phyloP scores from a whole-genome alignment of 2,797 vertebrate species.

The Orestias chungarensis region DNA sequence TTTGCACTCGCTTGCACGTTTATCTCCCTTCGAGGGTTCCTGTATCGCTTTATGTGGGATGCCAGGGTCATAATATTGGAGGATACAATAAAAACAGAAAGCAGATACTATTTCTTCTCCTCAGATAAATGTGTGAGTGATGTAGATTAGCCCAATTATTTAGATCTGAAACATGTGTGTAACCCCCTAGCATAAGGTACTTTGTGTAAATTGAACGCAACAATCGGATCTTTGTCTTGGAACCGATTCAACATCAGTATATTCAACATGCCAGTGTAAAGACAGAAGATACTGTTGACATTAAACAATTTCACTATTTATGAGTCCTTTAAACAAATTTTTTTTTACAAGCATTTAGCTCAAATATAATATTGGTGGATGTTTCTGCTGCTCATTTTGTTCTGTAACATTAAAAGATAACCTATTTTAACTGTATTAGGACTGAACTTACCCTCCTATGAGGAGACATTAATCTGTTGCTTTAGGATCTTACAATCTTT shows the following conservation, averaged over 20 bases:
- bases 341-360: too few species aligned
- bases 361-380: too few species aligned
- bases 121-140: background rate
- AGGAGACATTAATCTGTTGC: background rate
- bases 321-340: too few species aligned
- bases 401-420: too few species aligned
- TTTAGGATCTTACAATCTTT: background rate
- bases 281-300: background rate
- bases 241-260: background rate
- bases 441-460: background rate
- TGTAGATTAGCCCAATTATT: background rate
- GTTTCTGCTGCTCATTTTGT: background rate
- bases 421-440: background rate
- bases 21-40: slow-evolving; percentile 7
- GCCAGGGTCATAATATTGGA: background rate
- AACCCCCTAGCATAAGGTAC: background rate
- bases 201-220: background rate
- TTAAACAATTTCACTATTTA: background rate
- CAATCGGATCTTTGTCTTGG: background rate
- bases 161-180: background rate
- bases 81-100: background rate
- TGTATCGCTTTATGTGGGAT: slow-evolving; percentile 2
- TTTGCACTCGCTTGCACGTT: slow-evolving; percentile 23
- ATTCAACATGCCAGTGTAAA: background rate
- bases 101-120: background rate